Conservation (phyloP, 2,113 vertebrate species). For the Empidonax traillii region DNA sequence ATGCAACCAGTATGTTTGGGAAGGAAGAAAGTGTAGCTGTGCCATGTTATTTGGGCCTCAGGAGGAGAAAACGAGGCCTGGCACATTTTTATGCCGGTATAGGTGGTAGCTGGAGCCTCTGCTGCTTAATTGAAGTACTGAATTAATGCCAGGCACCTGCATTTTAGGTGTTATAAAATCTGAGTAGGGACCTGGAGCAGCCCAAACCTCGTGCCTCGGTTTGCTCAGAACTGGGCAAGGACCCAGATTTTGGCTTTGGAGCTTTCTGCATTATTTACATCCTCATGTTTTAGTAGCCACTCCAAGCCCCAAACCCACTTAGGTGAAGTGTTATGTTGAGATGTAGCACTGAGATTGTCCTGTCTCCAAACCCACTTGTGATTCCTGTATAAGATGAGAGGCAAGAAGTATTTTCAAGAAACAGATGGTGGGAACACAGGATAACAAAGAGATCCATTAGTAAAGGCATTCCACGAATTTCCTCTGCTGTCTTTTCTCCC, state of each 20-base stretch:
- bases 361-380: neutral
- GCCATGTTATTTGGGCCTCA: neutral
- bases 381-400: neutral
- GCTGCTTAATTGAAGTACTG: neutral
- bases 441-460: slow-evolving; percentile 13
- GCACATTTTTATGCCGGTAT: neutral
- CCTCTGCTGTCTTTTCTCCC: neutral
- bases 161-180: slow-evolving; percentile 12
- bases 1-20: neutral
- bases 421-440: neutral
- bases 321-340: neutral
- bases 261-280: neutral
- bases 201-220: neutral
- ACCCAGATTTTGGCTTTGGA: neutral
- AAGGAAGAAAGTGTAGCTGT: neutral
- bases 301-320: neutral
- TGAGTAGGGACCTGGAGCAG: neutral
- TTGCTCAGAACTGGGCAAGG: slow-evolving; percentile 1
- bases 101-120: neutral
- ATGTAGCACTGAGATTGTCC: neutral
- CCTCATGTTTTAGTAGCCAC: neutral
- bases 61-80: neutral
- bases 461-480: neutral
- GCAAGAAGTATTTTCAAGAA: neutral
- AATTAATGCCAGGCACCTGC: slow-evolving; percentile 30